Evolutionary conservation across 2,888 invertebrate genomes (phyloP).

Genomic region (Entomobrya multifasciata): DNA sequence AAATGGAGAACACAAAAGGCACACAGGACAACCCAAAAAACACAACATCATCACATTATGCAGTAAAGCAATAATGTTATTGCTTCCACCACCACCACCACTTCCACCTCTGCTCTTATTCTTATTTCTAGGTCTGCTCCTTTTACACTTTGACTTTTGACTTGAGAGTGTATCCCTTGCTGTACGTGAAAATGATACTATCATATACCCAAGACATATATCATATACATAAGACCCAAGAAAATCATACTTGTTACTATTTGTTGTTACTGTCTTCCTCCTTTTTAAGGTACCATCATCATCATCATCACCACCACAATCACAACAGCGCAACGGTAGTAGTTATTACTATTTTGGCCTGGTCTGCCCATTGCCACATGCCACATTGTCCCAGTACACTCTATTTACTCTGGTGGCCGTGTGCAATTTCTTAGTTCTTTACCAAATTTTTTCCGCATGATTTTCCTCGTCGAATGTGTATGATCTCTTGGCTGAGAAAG

Average conservation of each 20-base stretch:
- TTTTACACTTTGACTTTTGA: conserved; percentile 49
- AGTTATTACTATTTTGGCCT: conserved; percentile 38
- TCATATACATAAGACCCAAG: background rate
- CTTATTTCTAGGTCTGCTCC: no score
- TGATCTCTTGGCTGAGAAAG: background rate
- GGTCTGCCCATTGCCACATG: background rate
- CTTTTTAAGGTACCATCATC: conserved; percentile 12
- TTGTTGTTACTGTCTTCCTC: background rate
- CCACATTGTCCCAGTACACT: background rate
- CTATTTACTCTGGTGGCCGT: conserved; percentile 14
- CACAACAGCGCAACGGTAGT: background rate
- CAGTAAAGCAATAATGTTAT: conserved; percentile 53
- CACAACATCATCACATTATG: conserved; percentile 42
- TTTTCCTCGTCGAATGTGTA: background rate
- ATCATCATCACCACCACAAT: background rate
- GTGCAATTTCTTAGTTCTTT: conserved; percentile 47
- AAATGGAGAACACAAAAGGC: background rate
- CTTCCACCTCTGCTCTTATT: background rate
- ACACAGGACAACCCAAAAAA: background rate
- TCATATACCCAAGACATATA: background rate
- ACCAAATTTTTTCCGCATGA: conserved; percentile 38
- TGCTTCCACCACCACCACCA: conserved; percentile 47
- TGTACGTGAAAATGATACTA: conserved; percentile 10
- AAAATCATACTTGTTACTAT: background rate
- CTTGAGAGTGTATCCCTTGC: background rate